phyloP scores from a whole-genome alignment of 2,888 invertebrate species.

The Drosophila eohydei region DNA sequence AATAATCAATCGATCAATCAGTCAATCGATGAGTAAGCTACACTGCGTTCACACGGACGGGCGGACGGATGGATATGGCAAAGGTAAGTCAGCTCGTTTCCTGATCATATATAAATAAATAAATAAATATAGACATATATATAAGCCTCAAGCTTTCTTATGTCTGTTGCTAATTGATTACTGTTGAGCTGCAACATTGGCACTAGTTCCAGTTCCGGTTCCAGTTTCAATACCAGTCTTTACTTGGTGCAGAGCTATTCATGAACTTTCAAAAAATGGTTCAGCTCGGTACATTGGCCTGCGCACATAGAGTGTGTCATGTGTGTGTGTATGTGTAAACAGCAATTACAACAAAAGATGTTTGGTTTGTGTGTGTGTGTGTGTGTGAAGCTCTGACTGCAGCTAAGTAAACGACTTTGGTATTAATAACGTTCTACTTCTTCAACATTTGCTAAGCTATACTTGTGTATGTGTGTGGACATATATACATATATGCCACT shows the following conservation, averaged over 20 bases:
- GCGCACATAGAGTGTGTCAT: neutral
- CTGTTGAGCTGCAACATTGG: neutral
- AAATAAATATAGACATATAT: neutral
- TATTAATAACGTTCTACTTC: slow-evolving; percentile 17
- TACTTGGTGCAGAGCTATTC: neutral
- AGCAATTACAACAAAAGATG: slow-evolving; percentile 37
- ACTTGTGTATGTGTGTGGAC: slow-evolving; percentile 7
- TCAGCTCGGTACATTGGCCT: slow-evolving; percentile 54
- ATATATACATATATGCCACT: neutral
- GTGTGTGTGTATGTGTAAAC: slow-evolving; percentile 15
- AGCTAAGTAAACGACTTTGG: slow-evolving; percentile 60
- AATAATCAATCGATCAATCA: neutral
- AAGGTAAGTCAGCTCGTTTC: no score
- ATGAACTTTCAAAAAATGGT: slow-evolving; percentile 14
- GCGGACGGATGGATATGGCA: neutral
- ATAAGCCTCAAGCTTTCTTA: no score
- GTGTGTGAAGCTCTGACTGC: slow-evolving; percentile 41
- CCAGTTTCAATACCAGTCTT: neutral
- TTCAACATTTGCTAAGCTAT: slow-evolving; percentile 4
- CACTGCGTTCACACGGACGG: no score
- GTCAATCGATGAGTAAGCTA: neutral
- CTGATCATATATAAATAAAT: neutral
- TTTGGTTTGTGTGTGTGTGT: slow-evolving; percentile 23
- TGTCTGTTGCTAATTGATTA: neutral
- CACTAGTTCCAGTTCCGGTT: slow-evolving; percentile 8